These are phyloP conservation scores for Paratilapia polleni DNA, from an alignment of 2,113 vertebrate genomes.

Conservation along the genomic window DNA sequence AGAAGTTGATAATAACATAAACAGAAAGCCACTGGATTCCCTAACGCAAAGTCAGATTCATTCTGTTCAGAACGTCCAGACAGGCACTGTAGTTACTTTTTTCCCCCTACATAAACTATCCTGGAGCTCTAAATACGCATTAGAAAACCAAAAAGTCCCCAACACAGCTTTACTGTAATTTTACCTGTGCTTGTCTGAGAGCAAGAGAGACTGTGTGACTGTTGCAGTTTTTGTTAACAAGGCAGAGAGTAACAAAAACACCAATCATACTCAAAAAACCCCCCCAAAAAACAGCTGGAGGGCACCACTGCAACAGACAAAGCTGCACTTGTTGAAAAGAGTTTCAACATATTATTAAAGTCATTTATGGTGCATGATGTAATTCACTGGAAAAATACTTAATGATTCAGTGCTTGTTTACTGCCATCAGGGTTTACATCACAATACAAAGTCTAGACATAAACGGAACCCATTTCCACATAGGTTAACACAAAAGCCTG, in stretches of 20 bases:
- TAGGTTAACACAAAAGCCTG: slow-evolving; percentile 17
- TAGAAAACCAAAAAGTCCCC: background rate
- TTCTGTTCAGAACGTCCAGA: background rate
- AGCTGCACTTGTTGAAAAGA: background rate
- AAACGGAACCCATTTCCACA: background rate
- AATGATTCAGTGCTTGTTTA: background rate
- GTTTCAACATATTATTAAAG: slow-evolving; percentile 10
- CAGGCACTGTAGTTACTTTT: background rate
- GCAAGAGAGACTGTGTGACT: background rate
- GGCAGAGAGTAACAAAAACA: slow-evolving; percentile 28
- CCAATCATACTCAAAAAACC: background rate
- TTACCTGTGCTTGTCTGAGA: background rate
- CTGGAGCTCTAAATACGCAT: background rate
- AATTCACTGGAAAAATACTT: background rate
- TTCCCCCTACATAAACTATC: background rate
- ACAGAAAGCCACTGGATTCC: background rate
- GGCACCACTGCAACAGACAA: slow-evolving; percentile 34
- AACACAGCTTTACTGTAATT: background rate
- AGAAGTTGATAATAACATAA: background rate
- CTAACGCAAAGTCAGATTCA: background rate
- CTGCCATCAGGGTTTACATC: background rate
- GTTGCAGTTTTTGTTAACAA: slow-evolving; percentile 9
- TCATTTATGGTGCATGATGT: background rate
- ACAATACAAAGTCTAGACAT: background rate
- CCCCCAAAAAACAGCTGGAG: slow-evolving; percentile 36